phyloP scores from a whole-genome alignment of 1,140 invertebrate species.

The Leptopilina boulardi region DNA sequence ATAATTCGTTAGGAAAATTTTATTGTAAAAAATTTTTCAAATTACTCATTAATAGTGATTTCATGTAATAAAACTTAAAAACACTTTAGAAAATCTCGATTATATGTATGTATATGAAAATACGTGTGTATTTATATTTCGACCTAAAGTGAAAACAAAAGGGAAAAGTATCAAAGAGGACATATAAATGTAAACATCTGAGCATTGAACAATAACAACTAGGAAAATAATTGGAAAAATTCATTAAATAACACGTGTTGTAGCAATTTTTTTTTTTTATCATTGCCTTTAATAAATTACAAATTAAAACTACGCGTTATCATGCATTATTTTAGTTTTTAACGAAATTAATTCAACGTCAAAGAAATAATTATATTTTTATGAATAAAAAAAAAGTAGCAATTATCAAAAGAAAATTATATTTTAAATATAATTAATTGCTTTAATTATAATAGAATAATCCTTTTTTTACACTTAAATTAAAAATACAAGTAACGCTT shows the following conservation, averaged over 20 bases:
- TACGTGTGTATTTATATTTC: conserved; percentile 3
- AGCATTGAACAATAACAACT: conserved; percentile 7
- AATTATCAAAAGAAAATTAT: too few relatives aligned
- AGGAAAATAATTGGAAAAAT: background rate
- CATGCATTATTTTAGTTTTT: background rate
- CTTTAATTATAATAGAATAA: too few relatives aligned
- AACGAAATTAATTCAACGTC: too few relatives aligned
- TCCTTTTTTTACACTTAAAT: too few relatives aligned
- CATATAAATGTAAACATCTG: conserved; percentile 10
- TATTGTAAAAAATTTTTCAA: too few relatives aligned
- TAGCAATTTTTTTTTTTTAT: background rate
- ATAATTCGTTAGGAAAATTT: too few relatives aligned
- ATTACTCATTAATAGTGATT: too few relatives aligned
- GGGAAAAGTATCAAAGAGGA: background rate
- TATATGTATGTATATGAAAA: background rate
- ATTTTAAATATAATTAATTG: too few relatives aligned
- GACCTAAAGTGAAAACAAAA: conserved; percentile 5
- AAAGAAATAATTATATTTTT: too few relatives aligned
- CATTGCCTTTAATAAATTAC: background rate
- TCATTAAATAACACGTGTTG: conserved; percentile 1
- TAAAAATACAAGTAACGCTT: too few relatives aligned
- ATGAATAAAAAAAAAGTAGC: too few relatives aligned
- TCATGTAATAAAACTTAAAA: background rate
- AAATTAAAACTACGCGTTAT: background rate
- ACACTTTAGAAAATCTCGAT: background rate